phyloP scores from a whole-genome alignment of 2,113 vertebrate species.

The Cochlearius cochlearius region DNA sequence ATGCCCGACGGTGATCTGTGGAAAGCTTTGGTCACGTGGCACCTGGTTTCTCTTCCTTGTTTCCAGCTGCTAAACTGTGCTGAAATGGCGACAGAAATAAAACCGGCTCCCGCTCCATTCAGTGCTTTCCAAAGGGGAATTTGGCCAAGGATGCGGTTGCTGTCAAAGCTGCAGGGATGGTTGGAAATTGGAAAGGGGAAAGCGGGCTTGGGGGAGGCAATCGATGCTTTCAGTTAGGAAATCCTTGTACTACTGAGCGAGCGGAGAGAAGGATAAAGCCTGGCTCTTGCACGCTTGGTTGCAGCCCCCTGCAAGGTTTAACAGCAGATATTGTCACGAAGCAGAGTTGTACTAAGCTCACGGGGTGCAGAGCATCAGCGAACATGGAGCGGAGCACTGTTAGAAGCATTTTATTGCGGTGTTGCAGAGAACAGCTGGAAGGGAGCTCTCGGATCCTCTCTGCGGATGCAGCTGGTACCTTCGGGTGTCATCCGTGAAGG shows the following conservation, averaged over 20 bases:
- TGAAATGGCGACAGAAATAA: neutral
- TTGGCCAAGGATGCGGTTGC: neutral
- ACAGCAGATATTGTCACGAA: neutral
- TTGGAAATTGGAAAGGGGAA: neutral
- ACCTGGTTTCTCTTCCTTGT: neutral
- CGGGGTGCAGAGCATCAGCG: neutral
- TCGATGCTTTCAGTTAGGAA: neutral
- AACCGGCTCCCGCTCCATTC: neutral
- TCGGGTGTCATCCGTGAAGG: neutral
- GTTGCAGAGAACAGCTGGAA: neutral
- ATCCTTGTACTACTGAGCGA: neutral
- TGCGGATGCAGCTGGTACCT: neutral
- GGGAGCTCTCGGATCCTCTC: neutral
- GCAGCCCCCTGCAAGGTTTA: neutral
- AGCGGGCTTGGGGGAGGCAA: neutral
- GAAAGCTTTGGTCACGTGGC: neutral
- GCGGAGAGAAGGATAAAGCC: fast-evolving
- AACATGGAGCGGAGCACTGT: neutral
- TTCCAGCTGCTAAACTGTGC: conserved; percentile 5
- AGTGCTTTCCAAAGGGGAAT: neutral
- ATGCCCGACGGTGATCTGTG: fast-evolving
- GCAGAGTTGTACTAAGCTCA: neutral
- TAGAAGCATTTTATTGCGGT: neutral
- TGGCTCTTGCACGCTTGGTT: neutral
- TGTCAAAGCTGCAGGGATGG: neutral